phyloP scores from a whole-genome alignment of 1,140 invertebrate species.

The Aricia agestis region DNA sequence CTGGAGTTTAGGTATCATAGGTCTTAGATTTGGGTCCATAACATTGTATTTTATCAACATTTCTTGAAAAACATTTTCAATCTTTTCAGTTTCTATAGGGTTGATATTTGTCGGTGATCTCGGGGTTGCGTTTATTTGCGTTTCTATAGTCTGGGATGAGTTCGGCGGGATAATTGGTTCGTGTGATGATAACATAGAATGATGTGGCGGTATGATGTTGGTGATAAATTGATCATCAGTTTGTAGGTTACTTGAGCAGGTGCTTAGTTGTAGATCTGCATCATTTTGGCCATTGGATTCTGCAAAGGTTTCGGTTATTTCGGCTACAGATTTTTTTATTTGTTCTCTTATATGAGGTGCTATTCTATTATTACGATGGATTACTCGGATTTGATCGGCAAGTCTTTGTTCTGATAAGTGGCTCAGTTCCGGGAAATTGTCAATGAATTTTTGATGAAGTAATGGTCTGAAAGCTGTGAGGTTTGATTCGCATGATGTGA shows the following conservation, averaged over 20 bases:
- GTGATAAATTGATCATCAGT: no score
- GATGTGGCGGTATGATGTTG: no score
- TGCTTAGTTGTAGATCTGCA: not conserved
- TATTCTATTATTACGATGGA: conserved; percentile 21
- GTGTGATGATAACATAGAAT: no score
- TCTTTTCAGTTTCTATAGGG: not conserved
- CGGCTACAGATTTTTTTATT: not conserved
- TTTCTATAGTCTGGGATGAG: not conserved
- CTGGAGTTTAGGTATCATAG: conserved; percentile 18
- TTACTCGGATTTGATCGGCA: conserved; percentile 12
- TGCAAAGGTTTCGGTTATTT: not conserved
- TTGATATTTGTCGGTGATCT: no score
- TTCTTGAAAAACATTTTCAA: not conserved
- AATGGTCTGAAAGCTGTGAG: conserved; percentile 22
- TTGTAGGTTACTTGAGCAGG: no score
- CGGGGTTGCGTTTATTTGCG: no score
- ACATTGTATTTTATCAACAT: conserved; percentile 8
- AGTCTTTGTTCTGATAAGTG: conserved; percentile 8
- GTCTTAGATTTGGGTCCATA: conserved; percentile 19
- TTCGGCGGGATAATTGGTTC: not conserved
- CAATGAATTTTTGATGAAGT: conserved; percentile 19
- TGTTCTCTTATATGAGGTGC: not conserved
- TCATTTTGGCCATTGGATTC: not conserved
- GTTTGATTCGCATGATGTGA: conserved; percentile 26
- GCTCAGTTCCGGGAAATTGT: not conserved